A percentile compares a stretch with the other conserved stretches of the same genome.
phyloP scores from a whole-genome alignment of 23 tunicate species.

The Ciona savignyi region DNA sequence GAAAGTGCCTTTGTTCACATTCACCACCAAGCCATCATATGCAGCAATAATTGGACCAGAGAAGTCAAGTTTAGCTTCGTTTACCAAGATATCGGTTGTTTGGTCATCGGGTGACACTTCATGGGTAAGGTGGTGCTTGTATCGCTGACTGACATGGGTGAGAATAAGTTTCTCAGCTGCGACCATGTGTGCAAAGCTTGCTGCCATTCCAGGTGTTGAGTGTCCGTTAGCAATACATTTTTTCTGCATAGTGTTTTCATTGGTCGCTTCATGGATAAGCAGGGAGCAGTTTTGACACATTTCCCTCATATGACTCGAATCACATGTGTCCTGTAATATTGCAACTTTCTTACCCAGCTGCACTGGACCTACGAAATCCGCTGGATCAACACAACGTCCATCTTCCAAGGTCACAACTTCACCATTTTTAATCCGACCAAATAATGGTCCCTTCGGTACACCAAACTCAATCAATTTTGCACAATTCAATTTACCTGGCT shows the following conservation, averaged over 20 bases:
- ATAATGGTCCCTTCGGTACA: slow-evolving; percentile 80
- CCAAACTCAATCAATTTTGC: slow-evolving; percentile 53
- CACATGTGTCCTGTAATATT: slow-evolving; percentile 80
- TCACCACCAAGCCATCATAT: slow-evolving; percentile 72
- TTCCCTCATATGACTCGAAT: slow-evolving; percentile 59
- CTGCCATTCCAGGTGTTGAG: slow-evolving; percentile 84
- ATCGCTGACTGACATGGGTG: slow-evolving; percentile 87
- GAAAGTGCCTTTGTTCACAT: no score
- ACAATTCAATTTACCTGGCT: slow-evolving; percentile 59
- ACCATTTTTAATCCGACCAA: slow-evolving; percentile 69
- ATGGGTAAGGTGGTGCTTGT: slow-evolving; percentile 37
- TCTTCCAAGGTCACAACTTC: slow-evolving; percentile 46
- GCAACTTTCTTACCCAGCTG: slow-evolving; percentile 84
- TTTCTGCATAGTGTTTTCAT: slow-evolving; percentile 37
- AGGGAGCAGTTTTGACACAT: slow-evolving; percentile 58
- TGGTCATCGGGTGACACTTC: slow-evolving; percentile 31
- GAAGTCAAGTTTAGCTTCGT: slow-evolving; percentile 47
- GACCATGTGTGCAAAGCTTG: slow-evolving; percentile 43
- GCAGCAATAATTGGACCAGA: slow-evolving; percentile 54
- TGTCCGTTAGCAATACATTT: slow-evolving; percentile 74
- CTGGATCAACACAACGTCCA: slow-evolving; percentile 56
- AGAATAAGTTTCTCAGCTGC: slow-evolving; percentile 35
- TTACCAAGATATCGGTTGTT: slow-evolving; percentile 33
- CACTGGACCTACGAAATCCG: slow-evolving; percentile 59
- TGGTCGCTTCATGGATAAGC: slow-evolving; percentile 85